Percentiles rank a stretch among this genome's conserved stretches.
These are phyloP conservation scores for Drosophila repletoides DNA, from an alignment of 1,140 invertebrate species.

Conservation along the genomic window DNA sequence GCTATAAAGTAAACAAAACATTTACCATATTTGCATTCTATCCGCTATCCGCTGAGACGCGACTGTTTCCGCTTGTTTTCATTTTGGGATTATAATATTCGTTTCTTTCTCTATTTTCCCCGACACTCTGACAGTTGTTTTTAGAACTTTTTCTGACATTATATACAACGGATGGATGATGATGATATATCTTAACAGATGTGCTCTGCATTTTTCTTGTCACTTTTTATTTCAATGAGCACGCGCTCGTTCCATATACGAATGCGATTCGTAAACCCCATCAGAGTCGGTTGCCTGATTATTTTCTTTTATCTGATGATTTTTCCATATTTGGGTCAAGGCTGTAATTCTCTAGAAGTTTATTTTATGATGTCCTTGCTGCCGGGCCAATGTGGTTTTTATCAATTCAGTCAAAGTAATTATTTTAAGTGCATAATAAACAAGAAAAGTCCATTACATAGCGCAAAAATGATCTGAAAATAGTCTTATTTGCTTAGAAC, in stretches of 20 bases:
- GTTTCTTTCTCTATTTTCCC: conserved; percentile 14
- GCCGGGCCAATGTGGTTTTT: neutral
- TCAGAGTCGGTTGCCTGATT: conserved; percentile 7
- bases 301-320: neutral
- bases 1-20: conserved; percentile 56
- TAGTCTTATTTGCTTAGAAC: no score
- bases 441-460: neutral
- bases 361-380: conserved; percentile 19
- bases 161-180: conserved; percentile 46
- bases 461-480: no score
- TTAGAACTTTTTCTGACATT: conserved; percentile 66
- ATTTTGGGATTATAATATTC: conserved; percentile 33
- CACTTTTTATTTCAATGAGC: conserved; percentile 13
- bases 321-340: conserved; percentile 51
- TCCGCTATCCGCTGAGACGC: no score
- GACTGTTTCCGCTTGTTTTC: conserved; percentile 35
- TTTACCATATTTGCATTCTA: conserved; percentile 40
- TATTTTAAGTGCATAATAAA: conserved; percentile 27
- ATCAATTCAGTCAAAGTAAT: conserved; percentile 13
- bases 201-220: conserved; percentile 53
- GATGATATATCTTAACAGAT: conserved; percentile 72
- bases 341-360: conserved; percentile 3
- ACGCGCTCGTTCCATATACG: conserved; percentile 32
- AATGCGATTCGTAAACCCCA: neutral
- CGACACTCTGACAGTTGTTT: conserved; percentile 58